Base-by-base conservation (phyloP, 2,797 vertebrate species). In the Diplodus puntazzo region DNA sequence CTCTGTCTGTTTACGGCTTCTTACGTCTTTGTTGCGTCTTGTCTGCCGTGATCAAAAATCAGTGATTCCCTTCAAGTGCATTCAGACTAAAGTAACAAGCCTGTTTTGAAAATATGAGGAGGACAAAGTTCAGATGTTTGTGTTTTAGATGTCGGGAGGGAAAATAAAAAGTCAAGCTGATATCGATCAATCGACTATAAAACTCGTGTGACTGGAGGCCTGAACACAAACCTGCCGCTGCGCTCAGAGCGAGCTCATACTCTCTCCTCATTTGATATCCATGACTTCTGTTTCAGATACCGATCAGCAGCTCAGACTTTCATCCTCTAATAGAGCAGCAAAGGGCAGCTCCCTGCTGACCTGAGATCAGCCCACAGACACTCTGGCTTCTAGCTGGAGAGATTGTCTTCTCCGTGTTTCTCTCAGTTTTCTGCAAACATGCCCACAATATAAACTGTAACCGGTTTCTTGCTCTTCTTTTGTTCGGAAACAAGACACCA, bases 341-440 rank as follows among this genome's bases (percentile, higher is more conserved):
- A 58, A 10, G n/a, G 30, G 55, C 23, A 10, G 21, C 58, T 62
- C 45, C 14, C 17, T 23, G 49, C 75, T 81, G 77, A 88, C 69
- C 81, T 72, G 67, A 76, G 82, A 81, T 77, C 83, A 63, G 76
- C 62, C 79, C 70, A 58, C 34, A 57, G 75, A 48, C 17, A 25
- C 61, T n/a, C 50, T 21, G 67, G 48, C 50, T 42, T 25, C 23
- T 23, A 62, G 69, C 69, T 46, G 49, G 9, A 42, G 54, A 75
- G 64, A 48, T 25, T 20, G 65, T 49, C 20, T 45, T 39, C 71
- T 73, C 62, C 61, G n/a, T 69, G 39, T 60, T 2, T 21, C 17
- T 71, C 18, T 30, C 49, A 16, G 13, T 55, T 45, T 45, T 34
- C 30, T 34, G 30, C 59, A 61, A 63, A 67, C 62, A 52, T 25